phyloP scores from a whole-genome alignment of 2,888 invertebrate species.

The Epiblema foenella region DNA sequence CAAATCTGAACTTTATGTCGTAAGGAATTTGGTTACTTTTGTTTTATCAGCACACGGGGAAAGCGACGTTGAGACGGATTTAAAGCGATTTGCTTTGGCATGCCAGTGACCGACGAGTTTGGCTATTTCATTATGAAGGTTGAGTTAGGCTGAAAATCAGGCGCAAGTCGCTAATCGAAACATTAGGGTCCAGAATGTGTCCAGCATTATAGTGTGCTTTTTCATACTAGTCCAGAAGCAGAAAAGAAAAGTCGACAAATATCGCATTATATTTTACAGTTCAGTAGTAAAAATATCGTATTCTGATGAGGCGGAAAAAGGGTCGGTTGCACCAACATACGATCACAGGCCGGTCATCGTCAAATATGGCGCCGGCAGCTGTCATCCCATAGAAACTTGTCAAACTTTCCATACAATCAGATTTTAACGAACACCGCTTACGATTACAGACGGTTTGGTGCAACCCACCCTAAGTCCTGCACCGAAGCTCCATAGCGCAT shows the following conservation, averaged over 20 bases:
- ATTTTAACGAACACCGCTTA: no score
- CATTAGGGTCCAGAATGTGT: background rate
- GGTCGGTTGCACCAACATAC: no score
- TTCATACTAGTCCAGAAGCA: background rate
- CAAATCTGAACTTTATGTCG: background rate
- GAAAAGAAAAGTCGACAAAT: no score
- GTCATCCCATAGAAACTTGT: no score
- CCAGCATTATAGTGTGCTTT: background rate
- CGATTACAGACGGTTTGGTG: no score
- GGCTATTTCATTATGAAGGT: constrained; percentile 22
- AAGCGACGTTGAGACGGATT: background rate
- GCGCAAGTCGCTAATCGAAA: background rate
- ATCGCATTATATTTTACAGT: no score
- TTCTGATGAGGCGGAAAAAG: no score
- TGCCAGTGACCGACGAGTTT: constrained; percentile 14
- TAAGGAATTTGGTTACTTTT: background rate
- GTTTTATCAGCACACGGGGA: background rate
- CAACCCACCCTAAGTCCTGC: background rate
- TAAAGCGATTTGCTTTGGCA: constrained; percentile 4
- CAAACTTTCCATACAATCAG: no score
- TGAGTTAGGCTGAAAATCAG: constrained; percentile 7
- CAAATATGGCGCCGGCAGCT: no score
- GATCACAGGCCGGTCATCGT: no score
- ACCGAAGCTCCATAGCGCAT: constrained; percentile 14
- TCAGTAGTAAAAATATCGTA: no score